Conservation (phyloP, 2,113 vertebrate species). For the Pholis gunnellus region DNA sequence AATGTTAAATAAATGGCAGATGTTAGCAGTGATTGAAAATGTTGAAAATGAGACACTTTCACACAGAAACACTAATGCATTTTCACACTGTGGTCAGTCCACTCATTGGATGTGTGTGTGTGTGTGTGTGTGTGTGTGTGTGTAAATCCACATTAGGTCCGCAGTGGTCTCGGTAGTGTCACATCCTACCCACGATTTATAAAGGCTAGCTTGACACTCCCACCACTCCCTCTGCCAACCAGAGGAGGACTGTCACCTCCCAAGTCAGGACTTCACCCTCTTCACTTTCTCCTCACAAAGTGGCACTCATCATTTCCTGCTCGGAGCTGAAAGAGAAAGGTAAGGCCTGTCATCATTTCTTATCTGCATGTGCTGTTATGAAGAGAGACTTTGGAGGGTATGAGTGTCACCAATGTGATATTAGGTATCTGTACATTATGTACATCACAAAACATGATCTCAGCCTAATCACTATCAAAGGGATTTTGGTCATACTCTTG, state of each 20-base stretch:
- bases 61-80: constrained; percentile 13
- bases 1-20: background rate
- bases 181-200: constrained; percentile 40
- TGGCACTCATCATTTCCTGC: constrained; percentile 36
- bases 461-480: background rate
- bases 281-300: constrained; percentile 42
- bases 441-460: background rate
- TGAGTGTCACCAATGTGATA: background rate
- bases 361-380: background rate
- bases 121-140: constrained; percentile 5
- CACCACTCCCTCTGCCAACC: constrained; percentile 71
- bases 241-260: constrained; percentile 56
- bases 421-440: background rate
- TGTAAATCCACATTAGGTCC: constrained; percentile 6
- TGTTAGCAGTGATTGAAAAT: background rate
- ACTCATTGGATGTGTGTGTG: background rate
- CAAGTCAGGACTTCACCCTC: constrained; percentile 39
- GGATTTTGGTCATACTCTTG: background rate
- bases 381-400: background rate
- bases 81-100: background rate
- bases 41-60: background rate
- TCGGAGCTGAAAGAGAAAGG: constrained; percentile 49
- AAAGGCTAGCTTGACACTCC: constrained; percentile 67
- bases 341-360: constrained; percentile 37
- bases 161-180: constrained; percentile 31